Percentiles rank a stretch among this genome's conserved stretches.
Evolutionary conservation across 2,797 vertebrate genomes (phyloP).

Genomic region (Sebastes minor): DNA sequence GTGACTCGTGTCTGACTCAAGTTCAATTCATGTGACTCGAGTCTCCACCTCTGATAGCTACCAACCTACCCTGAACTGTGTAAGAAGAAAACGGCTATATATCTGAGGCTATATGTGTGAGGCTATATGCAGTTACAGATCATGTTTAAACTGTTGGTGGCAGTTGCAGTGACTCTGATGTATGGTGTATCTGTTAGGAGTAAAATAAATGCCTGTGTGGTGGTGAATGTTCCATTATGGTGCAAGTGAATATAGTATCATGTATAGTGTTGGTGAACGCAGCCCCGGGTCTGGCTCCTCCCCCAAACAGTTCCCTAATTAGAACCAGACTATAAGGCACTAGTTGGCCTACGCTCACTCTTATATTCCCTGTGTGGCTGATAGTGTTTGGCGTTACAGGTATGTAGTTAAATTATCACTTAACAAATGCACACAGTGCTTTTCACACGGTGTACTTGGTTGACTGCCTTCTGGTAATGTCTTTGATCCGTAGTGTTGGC

Average conservation of each 20-base stretch:
- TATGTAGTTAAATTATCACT: neutral
- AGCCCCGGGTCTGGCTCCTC: neutral
- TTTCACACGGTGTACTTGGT: neutral
- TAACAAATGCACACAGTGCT: neutral
- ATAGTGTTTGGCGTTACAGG: neutral
- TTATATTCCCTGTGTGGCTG: neutral
- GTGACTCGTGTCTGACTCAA: too few species aligned
- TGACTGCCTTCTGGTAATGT: neutral
- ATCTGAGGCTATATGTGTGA: neutral
- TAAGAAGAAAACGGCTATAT: neutral
- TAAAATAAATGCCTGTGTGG: neutral
- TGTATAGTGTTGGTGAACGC: neutral
- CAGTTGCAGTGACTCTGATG: neutral
- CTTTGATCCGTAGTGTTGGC: neutral
- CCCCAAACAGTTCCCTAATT: neutral
- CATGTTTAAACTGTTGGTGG: neutral
- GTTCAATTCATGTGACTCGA: too few species aligned
- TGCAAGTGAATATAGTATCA: neutral
- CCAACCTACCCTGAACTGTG: neutral
- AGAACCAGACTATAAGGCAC: neutral
- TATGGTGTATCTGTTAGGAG: neutral
- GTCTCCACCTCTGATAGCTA: too few species aligned
- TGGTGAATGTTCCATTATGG: neutral
- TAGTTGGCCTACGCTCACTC: neutral
- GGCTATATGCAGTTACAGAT: neutral